Base-by-base conservation (phyloP, 2,888 invertebrate species). In the Lepidonotus clava region DNA sequence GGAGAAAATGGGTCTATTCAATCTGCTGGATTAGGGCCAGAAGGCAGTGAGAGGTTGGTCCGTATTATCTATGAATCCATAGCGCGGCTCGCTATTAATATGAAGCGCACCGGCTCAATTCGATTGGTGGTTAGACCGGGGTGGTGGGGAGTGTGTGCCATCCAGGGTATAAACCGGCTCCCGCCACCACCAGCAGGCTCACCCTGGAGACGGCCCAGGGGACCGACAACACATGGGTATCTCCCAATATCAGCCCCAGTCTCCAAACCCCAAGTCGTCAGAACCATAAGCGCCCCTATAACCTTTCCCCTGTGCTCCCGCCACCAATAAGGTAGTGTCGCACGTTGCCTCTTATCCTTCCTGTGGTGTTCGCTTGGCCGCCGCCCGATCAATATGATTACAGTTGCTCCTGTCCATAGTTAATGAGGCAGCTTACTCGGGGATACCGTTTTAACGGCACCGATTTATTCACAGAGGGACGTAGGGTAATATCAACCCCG, bases 41-140 rank as follows among this genome's bases (percentile, higher is more conserved):
- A n/a, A n/a, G 36, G 61, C 4, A 86, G 28, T 6, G 11, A 32
- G 36, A 84, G 28, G 41, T 8, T 40, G 40, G 32, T 53, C 34
- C 61, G 32, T 34, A 24, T 38, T 67, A 53, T 41, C 61, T 61
- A 61, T 61, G 61, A 61, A 61, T 61, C 61, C 28, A 61, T 61
- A 61, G 24, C 61, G 28, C 61, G 28, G 61, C 11, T 32, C 61
- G 61, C 61, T 61, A n/a, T 28, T 61, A 28, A 2, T 11, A 14
- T 14, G 28, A 61, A 28, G 28, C 61, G 4, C 61, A 1, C n/a
- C 61, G 24, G 61, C 61, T n/a, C 61, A 28, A 61, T n/a, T 61
- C 61, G 61, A 61, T 61, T 32, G 61, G 61, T 14, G 2, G 46
- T 28, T 2, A 56, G 61, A 24, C 2, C 2, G 1, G 61, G 61